These are phyloP conservation scores for Hoplodrina blanda DNA, from an alignment of 2,888 invertebrate genomes.

Conservation along the genomic window DNA sequence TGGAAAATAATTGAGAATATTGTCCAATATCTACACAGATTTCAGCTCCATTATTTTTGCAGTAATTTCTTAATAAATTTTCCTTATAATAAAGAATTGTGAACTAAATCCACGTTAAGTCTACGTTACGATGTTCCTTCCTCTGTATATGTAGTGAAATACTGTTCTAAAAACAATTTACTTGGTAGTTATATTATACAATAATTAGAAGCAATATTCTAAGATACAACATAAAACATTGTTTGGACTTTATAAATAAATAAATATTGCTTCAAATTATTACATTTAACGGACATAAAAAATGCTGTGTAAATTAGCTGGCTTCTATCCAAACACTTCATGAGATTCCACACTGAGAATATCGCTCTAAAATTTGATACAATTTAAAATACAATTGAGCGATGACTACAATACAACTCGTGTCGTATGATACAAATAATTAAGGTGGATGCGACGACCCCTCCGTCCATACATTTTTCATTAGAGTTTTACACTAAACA, in stretches of 20 bases:
- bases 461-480: no score
- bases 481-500: no score
- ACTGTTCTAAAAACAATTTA: not conserved
- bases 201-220: not conserved
- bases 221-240: not conserved
- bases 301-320: not conserved
- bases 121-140: no score
- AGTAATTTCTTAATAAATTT: not conserved
- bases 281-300: not conserved
- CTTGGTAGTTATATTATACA: no score
- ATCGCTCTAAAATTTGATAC: constrained; percentile 34
- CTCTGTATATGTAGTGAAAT: not conserved
- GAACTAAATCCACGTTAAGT: no score
- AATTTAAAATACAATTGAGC: constrained; percentile 60
- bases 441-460: no score
- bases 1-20: constrained; percentile 4
- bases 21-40: not conserved
- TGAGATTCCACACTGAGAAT: constrained; percentile 59
- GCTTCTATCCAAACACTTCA: constrained; percentile 19
- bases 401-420: constrained; percentile 40
- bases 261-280: not conserved
- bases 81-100: not conserved
- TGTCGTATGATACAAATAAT: constrained; percentile 51
- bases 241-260: no score
- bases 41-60: not conserved